Base-by-base conservation (phyloP, 1,140 invertebrate genomes). In the Drosophila yakuba region DNA sequence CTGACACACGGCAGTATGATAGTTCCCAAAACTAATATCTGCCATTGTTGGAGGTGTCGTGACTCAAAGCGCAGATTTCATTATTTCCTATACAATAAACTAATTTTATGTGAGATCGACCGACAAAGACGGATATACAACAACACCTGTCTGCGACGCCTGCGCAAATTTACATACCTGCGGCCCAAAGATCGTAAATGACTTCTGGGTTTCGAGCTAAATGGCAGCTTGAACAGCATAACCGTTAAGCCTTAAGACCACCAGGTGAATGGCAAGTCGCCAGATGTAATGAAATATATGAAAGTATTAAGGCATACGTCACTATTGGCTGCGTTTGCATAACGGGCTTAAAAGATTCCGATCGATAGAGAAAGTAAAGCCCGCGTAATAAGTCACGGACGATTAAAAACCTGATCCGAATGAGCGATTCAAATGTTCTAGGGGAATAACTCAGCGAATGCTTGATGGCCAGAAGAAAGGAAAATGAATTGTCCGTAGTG, bases 251-350 rank as follows among this genome's bases (percentile, higher is more conserved):
- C 60, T 56, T 67, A 67, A 76, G 74, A 59, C 60, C 60, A 62
- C 54, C 23, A 59, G 81, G 83, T 86, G 83, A 86, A 86, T 74
- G 83, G 83, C 69, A 67, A 88, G 62, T 76, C 79, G 84, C 73
- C 75, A 72, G 43, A 55, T 59, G 67, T 45, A 60, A 28, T n/a
- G n/a, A 72, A 44, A 36, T 54, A 60, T 81, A 63, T 58, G 62
- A 48, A 57, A 47, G 41, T 69, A 55, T 52, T 59, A 62, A 68
- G 32, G 60, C 56, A 68, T 39, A 57, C 36, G 25, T 35, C 41
- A 32, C 59, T 56, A 71, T 76, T 72, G 60, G 73, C 58, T 57
- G 47, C 60, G 59, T 63, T 86, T 86, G 45, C 83, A 58, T 73
- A 86, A 86, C 62, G 55, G 67, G 72, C 83, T 76, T 73, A 79